Evolutionary conservation across 2,797 vertebrate genomes (phyloP).

Genomic region (Sitta carolinensis): DNA sequence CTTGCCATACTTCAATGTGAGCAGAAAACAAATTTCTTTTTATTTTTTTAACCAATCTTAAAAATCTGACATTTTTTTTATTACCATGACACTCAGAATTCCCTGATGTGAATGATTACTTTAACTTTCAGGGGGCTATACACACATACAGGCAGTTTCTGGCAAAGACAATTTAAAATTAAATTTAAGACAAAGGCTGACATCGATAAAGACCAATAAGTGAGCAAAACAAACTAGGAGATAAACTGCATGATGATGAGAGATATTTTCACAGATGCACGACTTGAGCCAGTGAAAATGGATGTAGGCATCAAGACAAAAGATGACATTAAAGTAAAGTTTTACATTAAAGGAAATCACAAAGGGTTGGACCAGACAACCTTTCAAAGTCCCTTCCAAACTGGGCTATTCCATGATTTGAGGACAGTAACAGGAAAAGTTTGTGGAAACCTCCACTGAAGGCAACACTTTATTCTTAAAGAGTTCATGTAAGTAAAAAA

Average conservation of each 20-base stretch:
- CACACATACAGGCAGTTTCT: background rate
- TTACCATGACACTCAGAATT: background rate
- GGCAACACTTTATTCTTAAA: background rate
- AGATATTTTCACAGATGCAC: background rate
- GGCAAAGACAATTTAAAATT: background rate
- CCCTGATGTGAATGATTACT: background rate
- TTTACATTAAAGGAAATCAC: background rate
- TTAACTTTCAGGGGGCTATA: background rate
- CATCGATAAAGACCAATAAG: background rate
- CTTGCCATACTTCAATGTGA: background rate
- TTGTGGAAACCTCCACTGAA: background rate
- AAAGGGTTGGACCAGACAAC: background rate
- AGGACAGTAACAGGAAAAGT: background rate
- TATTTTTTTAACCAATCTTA: background rate
- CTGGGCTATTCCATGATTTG: background rate
- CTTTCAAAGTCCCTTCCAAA: background rate
- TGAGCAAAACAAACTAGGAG: background rate
- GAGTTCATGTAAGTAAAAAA: background rate
- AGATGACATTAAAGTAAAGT: background rate
- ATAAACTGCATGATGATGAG: background rate
- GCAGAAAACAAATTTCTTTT: background rate
- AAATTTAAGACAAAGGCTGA: background rate
- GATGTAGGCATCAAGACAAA: background rate
- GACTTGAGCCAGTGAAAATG: background rate
- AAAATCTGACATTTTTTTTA: background rate